A percentile compares a stretch with the other conserved stretches of the same genome.
phyloP scores from a whole-genome alignment of 1,140 invertebrate genomes.

The Drosophila virilis region DNA sequence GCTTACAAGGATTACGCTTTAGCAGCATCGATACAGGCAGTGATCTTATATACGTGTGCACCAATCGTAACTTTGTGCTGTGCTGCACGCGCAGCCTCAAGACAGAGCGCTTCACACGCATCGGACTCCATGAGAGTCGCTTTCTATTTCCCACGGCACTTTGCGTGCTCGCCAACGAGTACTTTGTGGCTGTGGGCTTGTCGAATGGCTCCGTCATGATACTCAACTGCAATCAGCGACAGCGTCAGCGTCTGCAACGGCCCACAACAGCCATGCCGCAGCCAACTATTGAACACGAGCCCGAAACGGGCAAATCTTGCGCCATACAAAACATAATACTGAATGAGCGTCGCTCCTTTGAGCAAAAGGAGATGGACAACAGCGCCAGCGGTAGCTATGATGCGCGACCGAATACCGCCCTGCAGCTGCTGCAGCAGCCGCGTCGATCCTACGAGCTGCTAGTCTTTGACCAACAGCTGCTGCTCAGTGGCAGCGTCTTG shows the following conservation, averaged over 20 bases:
- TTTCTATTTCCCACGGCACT: slow-evolving; percentile 75
- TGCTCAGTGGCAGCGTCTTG: slow-evolving; percentile 66
- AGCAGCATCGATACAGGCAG: slow-evolving; percentile 70
- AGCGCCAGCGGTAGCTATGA: slow-evolving; percentile 24
- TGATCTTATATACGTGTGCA: slow-evolving; percentile 77
- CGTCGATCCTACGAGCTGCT: slow-evolving; percentile 67
- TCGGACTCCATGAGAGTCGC: slow-evolving; percentile 69
- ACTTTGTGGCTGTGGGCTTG: slow-evolving; percentile 75
- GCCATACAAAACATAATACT: slow-evolving; percentile 83
- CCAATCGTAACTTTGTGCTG: slow-evolving; percentile 79
- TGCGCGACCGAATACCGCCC: slow-evolving; percentile 59
- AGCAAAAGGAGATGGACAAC: slow-evolving; percentile 41
- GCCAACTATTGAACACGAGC: slow-evolving; percentile 27
- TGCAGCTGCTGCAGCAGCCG: slow-evolving; percentile 59
- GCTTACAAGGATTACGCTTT: slow-evolving; percentile 73
- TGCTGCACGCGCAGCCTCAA: slow-evolving; percentile 75
- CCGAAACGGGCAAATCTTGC: slow-evolving; percentile 78
- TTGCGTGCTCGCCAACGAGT: slow-evolving; percentile 70
- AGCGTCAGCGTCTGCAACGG: slow-evolving; percentile 35
- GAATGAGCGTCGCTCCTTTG: slow-evolving; percentile 70
- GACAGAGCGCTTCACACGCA: slow-evolving; percentile 64
- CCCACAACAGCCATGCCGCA: slow-evolving; percentile 37
- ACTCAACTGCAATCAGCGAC: slow-evolving; percentile 75
- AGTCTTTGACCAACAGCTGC: slow-evolving; percentile 74
- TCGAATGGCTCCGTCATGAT: slow-evolving; percentile 82